A percentile compares a stretch with the other conserved stretches of the same genome.
Evolutionary conservation across 1,140 invertebrate species (phyloP).

Genomic region (Rhagoletis pomonella): DNA sequence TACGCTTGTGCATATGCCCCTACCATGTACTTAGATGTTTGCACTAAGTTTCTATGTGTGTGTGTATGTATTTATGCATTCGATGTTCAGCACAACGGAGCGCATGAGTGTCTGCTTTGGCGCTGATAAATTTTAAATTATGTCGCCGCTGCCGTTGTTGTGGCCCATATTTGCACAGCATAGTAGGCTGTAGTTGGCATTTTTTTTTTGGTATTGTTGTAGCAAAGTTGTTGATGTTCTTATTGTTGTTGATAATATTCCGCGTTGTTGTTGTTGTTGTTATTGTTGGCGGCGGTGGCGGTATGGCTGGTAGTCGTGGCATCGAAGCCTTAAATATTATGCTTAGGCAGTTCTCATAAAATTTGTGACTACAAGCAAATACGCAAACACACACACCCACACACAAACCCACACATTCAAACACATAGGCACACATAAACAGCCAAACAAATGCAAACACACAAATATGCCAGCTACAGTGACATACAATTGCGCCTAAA

Average conservation of each 20-base stretch:
- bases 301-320: not conserved
- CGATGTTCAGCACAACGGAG: not conserved
- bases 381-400: not conserved
- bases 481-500: not conserved
- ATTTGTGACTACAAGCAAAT: constrained; percentile 36
- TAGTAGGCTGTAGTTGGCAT: not conserved
- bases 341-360: constrained; percentile 45
- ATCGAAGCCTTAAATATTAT: constrained; percentile 47
- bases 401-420: not conserved
- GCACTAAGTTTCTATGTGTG: not conserved
- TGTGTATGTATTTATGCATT: not conserved
- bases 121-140: constrained; percentile 50
- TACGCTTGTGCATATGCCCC: too few relatives aligned
- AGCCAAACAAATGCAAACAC: not conserved
- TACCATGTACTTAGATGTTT: not conserved
- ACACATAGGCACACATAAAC: not conserved
- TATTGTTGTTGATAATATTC: not conserved
- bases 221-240: not conserved
- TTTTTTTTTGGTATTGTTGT: not conserved
- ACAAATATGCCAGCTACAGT: constrained; percentile 2
- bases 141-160: constrained; percentile 30
- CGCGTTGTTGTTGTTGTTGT: not conserved
- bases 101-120: constrained; percentile 24
- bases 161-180: constrained; percentile 25
- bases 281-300: not conserved